Base-by-base conservation (phyloP, 2,113 vertebrate genomes). In the Datnioides undecimradiatus region DNA sequence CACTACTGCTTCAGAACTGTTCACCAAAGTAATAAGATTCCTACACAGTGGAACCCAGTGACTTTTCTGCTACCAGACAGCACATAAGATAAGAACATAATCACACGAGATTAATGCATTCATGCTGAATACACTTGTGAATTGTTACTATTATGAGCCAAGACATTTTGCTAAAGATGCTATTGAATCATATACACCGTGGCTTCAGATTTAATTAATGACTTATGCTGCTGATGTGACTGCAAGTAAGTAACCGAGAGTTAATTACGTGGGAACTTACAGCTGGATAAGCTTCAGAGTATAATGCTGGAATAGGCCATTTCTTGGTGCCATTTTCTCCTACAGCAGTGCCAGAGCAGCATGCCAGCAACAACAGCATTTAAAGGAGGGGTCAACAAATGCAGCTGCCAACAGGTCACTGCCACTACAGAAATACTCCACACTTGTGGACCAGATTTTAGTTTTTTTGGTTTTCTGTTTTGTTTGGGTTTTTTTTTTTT, bases 311-410 rank as follows among this genome's bases (percentile, higher is more conserved):
- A 80, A 43, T 3, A 16, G 40, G 23, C 33, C 41, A 21, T 79
- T 55, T 75, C 34, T 43, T 38, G 12, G 68, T 76, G 54, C 80
- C 67, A 17, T 51, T 82, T 66, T 73, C 71, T 67, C 54, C 79
- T 34, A 27, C 3, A 2, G 1, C 46, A 34, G 65, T 31, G 66
- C 84, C 87, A 83, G 54, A 31, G 58, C 29, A 19, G 55, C 83
- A 66, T 45, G 69, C 80, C 87, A 84, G 83, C 5, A 82, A 78
- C 58, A 87, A 83, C 66, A 73, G 43, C 27, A 27, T 62, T 75
- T 71, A 54, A 76, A 73, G 62, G 54, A 73, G 67, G 36, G 63
- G 73, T 76, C 80, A 63, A 73, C 41, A 72, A 38, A 60, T 55
- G 25, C n/a, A 33, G 25, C 65, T 78, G 65, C 73, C 76, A 76